Conservation (phyloP, 2,113 vertebrate genomes). For the Prolemur simus region DNA sequence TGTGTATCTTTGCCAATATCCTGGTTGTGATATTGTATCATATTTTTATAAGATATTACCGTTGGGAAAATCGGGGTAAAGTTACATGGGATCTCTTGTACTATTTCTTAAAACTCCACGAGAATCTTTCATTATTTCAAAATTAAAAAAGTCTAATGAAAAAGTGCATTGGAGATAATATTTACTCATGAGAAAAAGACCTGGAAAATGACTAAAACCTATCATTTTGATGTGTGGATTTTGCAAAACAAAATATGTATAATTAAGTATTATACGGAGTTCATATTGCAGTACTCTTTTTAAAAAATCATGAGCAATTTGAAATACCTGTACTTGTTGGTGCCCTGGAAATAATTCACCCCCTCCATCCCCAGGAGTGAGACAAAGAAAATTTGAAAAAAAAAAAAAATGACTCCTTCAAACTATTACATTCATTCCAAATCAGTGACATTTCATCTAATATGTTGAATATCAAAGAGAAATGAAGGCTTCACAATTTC, state of each 20-base stretch:
- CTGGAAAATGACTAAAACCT: neutral
- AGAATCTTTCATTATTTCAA: neutral
- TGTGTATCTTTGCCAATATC: neutral
- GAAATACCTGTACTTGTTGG: neutral
- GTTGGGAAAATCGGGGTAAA: neutral
- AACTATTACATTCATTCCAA: neutral
- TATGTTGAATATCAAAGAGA: conserved; percentile 36
- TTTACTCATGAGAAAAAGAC: neutral
- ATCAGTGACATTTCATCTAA: neutral
- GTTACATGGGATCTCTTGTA: neutral
- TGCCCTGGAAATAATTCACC: neutral
- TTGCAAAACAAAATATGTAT: neutral
- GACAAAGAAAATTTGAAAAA: neutral
- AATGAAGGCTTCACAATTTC: neutral
- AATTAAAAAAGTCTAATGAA: neutral
- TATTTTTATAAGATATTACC: neutral
- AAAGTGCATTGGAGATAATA: neutral
- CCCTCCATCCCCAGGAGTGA: neutral
- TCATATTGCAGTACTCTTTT: neutral
- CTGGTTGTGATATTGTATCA: neutral
- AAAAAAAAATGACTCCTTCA: neutral
- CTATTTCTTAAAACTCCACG: neutral
- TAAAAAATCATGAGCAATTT: neutral
- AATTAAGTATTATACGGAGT: neutral
- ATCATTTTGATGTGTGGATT: neutral